phyloP scores from a whole-genome alignment of 2,888 invertebrate species.

The Limenitis camilla region DNA sequence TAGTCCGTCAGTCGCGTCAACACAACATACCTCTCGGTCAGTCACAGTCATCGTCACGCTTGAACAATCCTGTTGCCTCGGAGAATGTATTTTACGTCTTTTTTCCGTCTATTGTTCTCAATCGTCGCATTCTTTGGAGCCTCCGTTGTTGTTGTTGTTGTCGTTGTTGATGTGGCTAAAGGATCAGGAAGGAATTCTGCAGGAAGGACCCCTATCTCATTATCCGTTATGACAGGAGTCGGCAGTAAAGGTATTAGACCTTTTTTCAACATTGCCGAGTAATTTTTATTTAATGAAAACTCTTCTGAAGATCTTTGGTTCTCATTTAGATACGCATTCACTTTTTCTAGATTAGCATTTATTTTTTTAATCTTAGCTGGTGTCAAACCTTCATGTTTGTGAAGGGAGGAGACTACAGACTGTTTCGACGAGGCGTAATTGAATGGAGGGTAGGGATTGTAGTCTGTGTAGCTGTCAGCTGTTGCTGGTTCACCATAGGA shows the following conservation, averaged over 20 bases:
- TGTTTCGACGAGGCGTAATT: conserved; percentile 49
- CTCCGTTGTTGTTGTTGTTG: conserved; percentile 38
- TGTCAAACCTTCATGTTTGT: conserved; percentile 43
- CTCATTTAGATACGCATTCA: conserved; percentile 45
- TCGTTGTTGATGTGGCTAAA: conserved; percentile 35
- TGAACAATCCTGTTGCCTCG: conserved; percentile 68
- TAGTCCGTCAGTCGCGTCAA: conserved; percentile 19
- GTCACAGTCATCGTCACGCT: conserved; percentile 61
- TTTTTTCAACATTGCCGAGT: conserved; percentile 43
- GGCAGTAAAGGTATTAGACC: conserved; percentile 47
- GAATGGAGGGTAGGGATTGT: conserved; percentile 48
- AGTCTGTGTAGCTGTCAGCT: conserved; percentile 47
- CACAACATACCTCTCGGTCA: conserved; percentile 33
- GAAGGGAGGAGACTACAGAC: conserved; percentile 31
- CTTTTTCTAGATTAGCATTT: conserved; percentile 52
- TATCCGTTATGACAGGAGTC: conserved; percentile 57
- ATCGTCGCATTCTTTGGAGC: conserved; percentile 40
- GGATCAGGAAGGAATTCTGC: conserved; percentile 52
- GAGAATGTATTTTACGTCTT: conserved; percentile 62
- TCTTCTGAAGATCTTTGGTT: conserved; percentile 57
- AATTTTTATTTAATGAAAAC: conserved; percentile 42
- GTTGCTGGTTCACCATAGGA: conserved; percentile 64
- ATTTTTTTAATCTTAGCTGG: conserved; percentile 62
- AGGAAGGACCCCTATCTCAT: conserved; percentile 61
- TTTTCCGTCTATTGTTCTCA: conserved; percentile 49